These are phyloP conservation scores for Hoplostethus atlanticus DNA, from an alignment of 2,797 vertebrate species.

Conservation along the genomic window DNA sequence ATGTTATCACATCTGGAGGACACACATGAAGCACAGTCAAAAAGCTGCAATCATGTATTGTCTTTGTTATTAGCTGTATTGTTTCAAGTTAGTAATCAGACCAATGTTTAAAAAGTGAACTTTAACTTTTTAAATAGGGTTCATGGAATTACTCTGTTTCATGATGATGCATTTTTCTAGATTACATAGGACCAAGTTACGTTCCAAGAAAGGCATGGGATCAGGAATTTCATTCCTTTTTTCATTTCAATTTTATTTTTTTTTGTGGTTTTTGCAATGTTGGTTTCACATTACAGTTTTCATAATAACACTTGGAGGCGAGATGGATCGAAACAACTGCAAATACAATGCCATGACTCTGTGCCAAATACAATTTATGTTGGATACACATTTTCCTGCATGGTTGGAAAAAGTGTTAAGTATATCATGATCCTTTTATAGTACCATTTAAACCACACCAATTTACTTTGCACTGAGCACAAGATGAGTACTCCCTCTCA, in stretches of 20 bases:
- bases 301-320: not conserved
- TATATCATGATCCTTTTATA: slow-evolving; percentile 1
- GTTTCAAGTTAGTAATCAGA: slow-evolving; percentile 1
- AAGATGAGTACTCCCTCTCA: slow-evolving; percentile 6
- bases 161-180: slow-evolving; percentile 4
- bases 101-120: not conserved
- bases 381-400: slow-evolving; percentile 37
- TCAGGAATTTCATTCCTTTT: not conserved
- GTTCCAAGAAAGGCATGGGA: slow-evolving; percentile 15
- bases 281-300: slow-evolving; percentile 34
- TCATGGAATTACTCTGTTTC: not conserved
- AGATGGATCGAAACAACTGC: slow-evolving; percentile 5
- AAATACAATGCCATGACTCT: slow-evolving; percentile 4
- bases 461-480: slow-evolving; percentile 29
- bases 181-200: not conserved
- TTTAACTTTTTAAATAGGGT: slow-evolving; percentile 1
- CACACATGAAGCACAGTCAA: not conserved
- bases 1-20: not conserved
- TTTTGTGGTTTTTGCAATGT: not conserved
- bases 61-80: not conserved
- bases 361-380: slow-evolving; percentile 40
- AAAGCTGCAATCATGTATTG: not conserved
- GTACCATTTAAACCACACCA: slow-evolving; percentile 30
- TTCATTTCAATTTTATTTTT: not conserved
- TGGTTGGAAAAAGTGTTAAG: slow-evolving; percentile 13